Conservation (phyloP, 2,797 vertebrate genomes). For the Enteromius viviparus region DNA sequence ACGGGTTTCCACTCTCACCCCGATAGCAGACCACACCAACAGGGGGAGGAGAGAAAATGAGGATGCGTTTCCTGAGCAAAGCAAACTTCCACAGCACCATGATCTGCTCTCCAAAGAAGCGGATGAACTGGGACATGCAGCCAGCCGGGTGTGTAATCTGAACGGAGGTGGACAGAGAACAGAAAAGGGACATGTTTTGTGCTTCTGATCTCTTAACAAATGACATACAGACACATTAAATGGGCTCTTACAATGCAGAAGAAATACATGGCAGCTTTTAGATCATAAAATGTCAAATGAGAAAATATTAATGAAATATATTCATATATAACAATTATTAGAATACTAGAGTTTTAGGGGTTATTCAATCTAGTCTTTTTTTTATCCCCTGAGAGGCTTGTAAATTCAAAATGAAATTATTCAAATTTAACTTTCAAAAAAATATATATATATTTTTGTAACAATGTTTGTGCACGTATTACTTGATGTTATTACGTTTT, state of each 20-base stretch:
- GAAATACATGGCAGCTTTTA: neutral
- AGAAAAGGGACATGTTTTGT: neutral
- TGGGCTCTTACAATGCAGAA: neutral
- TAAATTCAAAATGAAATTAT: neutral
- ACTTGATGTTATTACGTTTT: neutral
- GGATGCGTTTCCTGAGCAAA: conserved; percentile 92
- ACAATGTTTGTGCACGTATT: neutral
- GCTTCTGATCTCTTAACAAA: neutral
- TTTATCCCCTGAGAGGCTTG: neutral
- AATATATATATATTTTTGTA: neutral
- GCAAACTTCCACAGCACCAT: conserved; percentile 98
- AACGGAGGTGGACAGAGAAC: conserved; percentile 39
- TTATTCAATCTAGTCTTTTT: neutral
- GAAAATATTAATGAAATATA: neutral
- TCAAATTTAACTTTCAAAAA: too few relatives aligned
- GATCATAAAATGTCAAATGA: neutral
- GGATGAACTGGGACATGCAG: conserved; percentile 99
- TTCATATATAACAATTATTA: too few relatives aligned
- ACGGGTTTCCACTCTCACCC: conserved; percentile 77
- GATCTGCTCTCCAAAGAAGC: conserved; percentile 98
- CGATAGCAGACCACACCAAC: conserved; percentile 97
- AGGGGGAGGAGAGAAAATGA: conserved; percentile 97
- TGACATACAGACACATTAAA: neutral
- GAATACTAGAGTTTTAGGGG: too few relatives aligned
- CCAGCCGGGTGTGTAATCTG: conserved; percentile 99